Conservation (phyloP, 1,140 invertebrate species). For the Megathymus violae region DNA sequence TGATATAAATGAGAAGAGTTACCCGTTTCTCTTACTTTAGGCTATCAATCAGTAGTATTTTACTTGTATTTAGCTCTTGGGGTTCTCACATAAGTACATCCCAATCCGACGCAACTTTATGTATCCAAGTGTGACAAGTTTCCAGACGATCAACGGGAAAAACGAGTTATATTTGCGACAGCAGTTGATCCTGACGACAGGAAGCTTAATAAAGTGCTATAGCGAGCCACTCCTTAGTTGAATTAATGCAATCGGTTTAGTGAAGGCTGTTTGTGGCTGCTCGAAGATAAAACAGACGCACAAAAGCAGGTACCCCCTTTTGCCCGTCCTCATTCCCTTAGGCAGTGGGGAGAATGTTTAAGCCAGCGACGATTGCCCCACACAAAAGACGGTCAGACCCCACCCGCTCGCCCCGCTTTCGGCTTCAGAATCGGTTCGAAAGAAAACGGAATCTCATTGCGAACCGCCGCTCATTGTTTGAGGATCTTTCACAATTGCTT, state of each 20-base stretch:
- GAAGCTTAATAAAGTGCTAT: slow-evolving; percentile 23
- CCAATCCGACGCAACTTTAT: not conserved
- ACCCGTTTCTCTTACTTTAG: too few relatives aligned
- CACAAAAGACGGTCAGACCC: slow-evolving; percentile 57
- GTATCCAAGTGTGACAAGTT: slow-evolving; percentile 8
- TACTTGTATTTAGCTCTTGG: too few relatives aligned
- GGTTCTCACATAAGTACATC: not conserved
- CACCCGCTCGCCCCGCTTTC: slow-evolving; percentile 42
- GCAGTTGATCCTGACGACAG: slow-evolving; percentile 14
- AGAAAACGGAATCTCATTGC: slow-evolving; percentile 69
- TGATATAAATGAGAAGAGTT: too few relatives aligned
- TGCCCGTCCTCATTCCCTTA: slow-evolving; percentile 39
- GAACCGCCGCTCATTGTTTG: slow-evolving; percentile 62
- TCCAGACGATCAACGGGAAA: slow-evolving; percentile 4
- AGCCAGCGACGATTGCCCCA: slow-evolving; percentile 64
- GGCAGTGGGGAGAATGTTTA: slow-evolving; percentile 53
- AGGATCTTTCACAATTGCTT: slow-evolving; percentile 66
- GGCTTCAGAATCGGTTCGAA: slow-evolving; percentile 55
- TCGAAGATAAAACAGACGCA: slow-evolving; percentile 59
- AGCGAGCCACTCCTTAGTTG: slow-evolving; percentile 35
- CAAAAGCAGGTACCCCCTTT: slow-evolving; percentile 57
- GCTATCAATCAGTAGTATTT: too few relatives aligned
- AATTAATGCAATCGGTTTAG: slow-evolving; percentile 65
- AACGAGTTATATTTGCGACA: slow-evolving; percentile 18
- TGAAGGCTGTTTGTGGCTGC: slow-evolving; percentile 54